Conservation (phyloP, 2,888 invertebrate genomes). For the Xanthorhoe spadicearia region DNA sequence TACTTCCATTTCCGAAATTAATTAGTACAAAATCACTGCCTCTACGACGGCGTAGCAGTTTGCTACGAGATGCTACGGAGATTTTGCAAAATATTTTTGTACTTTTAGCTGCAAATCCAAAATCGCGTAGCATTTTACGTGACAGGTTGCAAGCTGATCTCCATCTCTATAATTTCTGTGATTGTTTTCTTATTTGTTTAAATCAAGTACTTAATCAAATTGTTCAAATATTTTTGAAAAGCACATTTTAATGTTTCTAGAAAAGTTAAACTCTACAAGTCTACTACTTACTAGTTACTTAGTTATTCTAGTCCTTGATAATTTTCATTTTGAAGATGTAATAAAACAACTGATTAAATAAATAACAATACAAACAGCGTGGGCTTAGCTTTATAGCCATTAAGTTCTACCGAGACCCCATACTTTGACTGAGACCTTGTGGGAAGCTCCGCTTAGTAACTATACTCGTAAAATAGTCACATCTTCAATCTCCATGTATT, state of each 20-base stretch:
- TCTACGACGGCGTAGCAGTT: conserved; percentile 16
- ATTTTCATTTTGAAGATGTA: no score
- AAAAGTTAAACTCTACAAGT: no score
- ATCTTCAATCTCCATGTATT: background rate
- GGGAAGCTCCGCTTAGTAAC: conserved; percentile 24
- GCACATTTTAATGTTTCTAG: no score
- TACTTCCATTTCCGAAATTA: background rate
- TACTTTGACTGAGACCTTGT: conserved; percentile 20
- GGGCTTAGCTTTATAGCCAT: conserved; percentile 14
- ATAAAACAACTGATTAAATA: background rate
- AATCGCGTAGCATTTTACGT: no score
- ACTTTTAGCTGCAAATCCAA: no score
- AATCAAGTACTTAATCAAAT: no score
- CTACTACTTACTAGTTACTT: no score
- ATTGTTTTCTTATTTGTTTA: no score
- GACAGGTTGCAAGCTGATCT: no score
- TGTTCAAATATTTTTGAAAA: no score
- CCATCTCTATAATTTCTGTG: no score
- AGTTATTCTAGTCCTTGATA: no score
- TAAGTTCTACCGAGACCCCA: conserved; percentile 26
- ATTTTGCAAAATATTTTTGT: conserved; percentile 3
- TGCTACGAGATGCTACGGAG: conserved; percentile 28
- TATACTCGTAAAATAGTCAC: background rate
- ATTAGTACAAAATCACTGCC: background rate
- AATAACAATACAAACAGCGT: background rate